phyloP scores from a whole-genome alignment of 2,797 vertebrate genomes.

The Triplophysa bombifrons region DNA sequence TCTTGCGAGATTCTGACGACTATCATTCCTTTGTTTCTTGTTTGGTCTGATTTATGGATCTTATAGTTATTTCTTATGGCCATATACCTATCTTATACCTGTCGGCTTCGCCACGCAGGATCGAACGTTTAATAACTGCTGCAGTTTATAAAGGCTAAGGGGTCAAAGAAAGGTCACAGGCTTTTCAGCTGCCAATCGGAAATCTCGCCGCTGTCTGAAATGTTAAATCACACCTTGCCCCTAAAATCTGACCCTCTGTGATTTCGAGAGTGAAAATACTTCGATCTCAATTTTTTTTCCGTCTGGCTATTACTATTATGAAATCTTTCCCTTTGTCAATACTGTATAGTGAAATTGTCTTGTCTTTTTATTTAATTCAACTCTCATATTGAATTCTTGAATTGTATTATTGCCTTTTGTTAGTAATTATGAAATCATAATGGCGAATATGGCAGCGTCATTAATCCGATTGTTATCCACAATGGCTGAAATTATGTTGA shows the following conservation, averaged over 20 bases:
- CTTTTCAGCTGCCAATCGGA: slow-evolving; percentile 30
- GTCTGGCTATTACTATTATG: neutral
- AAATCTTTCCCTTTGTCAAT: neutral
- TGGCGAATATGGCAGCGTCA: too few species aligned
- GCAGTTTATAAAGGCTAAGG: slow-evolving; percentile 35
- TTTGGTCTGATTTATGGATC: neutral
- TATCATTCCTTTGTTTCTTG: neutral
- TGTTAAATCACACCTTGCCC: slow-evolving; percentile 32
- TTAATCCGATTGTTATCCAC: neutral
- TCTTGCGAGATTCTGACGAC: neutral
- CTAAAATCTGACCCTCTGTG: slow-evolving; percentile 15
- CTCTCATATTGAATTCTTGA: neutral
- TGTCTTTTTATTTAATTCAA: too few species aligned
- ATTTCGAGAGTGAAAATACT: neutral
- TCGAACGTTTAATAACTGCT: slow-evolving; percentile 39
- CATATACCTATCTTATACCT: neutral
- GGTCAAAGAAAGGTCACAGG: slow-evolving; percentile 34
- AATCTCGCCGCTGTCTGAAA: slow-evolving; percentile 27
- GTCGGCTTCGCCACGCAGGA: neutral
- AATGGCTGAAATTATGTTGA: neutral
- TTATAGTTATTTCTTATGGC: neutral
- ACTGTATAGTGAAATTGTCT: neutral
- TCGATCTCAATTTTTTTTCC: neutral
- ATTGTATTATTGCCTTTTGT: too few species aligned
- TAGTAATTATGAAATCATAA: too few species aligned